Conservation (phyloP, 1,140 invertebrate species). For the Asobara japonica region DNA sequence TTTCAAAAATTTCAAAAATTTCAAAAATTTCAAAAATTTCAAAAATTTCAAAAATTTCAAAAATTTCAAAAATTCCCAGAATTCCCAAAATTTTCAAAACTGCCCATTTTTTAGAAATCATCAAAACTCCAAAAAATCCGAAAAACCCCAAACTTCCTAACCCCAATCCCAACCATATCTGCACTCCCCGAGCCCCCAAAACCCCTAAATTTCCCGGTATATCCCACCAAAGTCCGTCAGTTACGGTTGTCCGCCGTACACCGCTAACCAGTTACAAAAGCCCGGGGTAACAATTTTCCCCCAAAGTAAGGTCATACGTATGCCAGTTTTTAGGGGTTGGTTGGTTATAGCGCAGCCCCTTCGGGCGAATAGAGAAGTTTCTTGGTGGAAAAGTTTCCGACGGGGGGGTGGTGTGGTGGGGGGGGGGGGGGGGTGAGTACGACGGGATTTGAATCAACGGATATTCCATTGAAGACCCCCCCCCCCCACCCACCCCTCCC, state of each 20-base stretch:
- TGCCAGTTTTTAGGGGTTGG: neutral
- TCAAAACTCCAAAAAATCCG: too few species aligned
- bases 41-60: too few species aligned
- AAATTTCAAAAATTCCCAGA: too few species aligned
- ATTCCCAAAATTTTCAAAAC: too few species aligned
- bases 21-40: too few species aligned
- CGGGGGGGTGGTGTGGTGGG: too few species aligned
- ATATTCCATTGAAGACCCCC: constrained; percentile 5
- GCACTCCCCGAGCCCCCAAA: neutral
- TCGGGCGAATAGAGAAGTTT: constrained; percentile 44
- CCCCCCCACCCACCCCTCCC: constrained; percentile 24
- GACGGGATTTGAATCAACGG: constrained; percentile 52
- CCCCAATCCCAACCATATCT: too few species aligned
- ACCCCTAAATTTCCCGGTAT: neutral
- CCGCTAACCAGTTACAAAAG: constrained; percentile 8
- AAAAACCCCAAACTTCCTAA: too few species aligned
- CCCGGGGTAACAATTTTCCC: constrained; percentile 1
- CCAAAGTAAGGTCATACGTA: constrained; percentile 8
- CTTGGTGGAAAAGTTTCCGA: constrained; percentile 45
- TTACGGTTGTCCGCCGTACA: neutral
- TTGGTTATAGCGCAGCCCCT: neutral
- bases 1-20: too few species aligned
- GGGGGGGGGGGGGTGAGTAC: too few species aligned
- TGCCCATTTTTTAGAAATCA: too few species aligned
- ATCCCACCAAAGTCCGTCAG: neutral